phyloP scores from a whole-genome alignment of 2,888 invertebrate species.

The Toxonevra muliebris region DNA sequence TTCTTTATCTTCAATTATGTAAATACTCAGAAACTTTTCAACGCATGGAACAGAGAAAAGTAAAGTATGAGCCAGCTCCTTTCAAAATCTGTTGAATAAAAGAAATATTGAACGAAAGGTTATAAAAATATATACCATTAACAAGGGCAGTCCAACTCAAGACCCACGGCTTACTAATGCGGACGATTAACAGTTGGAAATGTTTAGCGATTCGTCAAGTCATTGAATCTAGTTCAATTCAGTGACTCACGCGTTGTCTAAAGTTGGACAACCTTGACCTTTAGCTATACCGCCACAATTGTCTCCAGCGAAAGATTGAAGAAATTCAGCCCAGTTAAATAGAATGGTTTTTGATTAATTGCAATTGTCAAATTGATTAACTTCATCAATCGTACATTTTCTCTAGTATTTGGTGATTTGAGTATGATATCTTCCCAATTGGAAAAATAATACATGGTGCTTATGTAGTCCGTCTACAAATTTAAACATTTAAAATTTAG shows the following conservation, averaged over 20 bases:
- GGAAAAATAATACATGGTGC: conserved; percentile 34
- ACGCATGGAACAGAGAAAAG: conserved; percentile 26
- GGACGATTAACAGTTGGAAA: too few species aligned
- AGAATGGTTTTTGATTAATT: conserved; percentile 25
- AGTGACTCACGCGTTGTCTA: too few species aligned
- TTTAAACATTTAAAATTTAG: too few species aligned
- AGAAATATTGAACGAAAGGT: too few species aligned
- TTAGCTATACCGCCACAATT: conserved; percentile 22
- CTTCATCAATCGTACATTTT: conserved; percentile 36
- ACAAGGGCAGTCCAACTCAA: too few species aligned
- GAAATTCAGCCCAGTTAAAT: conserved; percentile 31
- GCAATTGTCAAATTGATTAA: conserved; percentile 25
- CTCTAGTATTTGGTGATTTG: conserved; percentile 33
- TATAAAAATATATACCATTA: too few species aligned
- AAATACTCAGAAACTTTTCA: neutral
- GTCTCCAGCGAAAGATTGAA: conserved; percentile 30
- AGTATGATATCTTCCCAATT: conserved; percentile 38
- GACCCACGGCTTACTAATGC: too few species aligned
- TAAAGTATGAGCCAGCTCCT: conserved; percentile 35
- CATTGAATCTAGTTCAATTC: too few species aligned
- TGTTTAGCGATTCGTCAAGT: too few species aligned
- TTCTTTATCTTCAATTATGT: too few species aligned
- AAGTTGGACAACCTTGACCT: too few species aligned
- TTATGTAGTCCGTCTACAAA: conserved; percentile 32
- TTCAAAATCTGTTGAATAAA: conserved; percentile 33